These are phyloP conservation scores for Noctua janthe DNA, from an alignment of 2,888 invertebrate genomes.

Conservation along the genomic window DNA sequence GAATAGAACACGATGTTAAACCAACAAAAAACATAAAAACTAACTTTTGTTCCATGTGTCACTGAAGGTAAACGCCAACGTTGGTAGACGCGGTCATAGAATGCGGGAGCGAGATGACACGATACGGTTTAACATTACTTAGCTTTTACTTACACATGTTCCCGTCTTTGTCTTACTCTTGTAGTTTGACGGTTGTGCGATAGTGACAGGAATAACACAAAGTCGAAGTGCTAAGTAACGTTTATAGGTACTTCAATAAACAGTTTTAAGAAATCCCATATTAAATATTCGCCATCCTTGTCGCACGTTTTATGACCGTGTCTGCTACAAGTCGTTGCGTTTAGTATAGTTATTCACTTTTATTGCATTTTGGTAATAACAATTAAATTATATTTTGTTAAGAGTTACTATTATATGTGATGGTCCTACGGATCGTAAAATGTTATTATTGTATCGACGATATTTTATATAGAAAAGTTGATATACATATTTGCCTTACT, in stretches of 20 bases:
- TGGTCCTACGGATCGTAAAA: conserved; percentile 27
- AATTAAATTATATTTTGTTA: conserved; percentile 36
- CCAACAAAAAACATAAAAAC: conserved; percentile 18
- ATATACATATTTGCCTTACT: conserved; percentile 22
- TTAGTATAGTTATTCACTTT: conserved; percentile 39
- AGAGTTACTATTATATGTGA: conserved; percentile 27
- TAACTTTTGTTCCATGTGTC: conserved; percentile 33
- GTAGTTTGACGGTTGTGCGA: background rate
- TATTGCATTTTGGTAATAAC: conserved; percentile 57
- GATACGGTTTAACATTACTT: background rate
- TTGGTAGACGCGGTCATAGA: conserved; percentile 7
- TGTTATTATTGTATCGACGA: conserved; percentile 28
- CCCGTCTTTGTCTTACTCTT: background rate
- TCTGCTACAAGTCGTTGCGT: background rate
- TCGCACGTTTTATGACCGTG: conserved; percentile 20
- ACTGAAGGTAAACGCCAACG: background rate
- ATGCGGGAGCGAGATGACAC: conserved; percentile 3
- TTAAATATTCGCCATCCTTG: conserved; percentile 5
- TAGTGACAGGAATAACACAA: background rate
- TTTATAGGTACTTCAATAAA: background rate
- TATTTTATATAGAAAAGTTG: conserved; percentile 42
- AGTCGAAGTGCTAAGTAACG: background rate
- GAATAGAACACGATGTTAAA: conserved; percentile 16
- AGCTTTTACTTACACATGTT: background rate
- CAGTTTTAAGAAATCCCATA: background rate